A percentile compares a stretch with the other conserved stretches of the same genome.
These are phyloP conservation scores for Bombus balteatus DNA, from an alignment of 1,140 invertebrate genomes.

Conservation along the genomic window DNA sequence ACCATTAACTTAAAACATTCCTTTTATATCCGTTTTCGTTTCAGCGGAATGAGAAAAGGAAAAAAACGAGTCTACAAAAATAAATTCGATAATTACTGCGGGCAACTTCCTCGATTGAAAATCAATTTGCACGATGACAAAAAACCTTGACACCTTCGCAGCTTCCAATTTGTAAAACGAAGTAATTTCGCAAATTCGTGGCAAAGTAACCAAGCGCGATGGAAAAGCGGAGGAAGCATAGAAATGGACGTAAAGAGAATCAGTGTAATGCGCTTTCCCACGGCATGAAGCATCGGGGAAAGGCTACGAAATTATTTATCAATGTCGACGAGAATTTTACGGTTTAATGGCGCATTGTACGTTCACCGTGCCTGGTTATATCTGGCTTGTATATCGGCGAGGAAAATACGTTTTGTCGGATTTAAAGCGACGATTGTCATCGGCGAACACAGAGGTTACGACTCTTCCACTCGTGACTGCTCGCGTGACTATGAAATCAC, in stretches of 20 bases:
- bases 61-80: no score
- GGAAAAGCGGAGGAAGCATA: neutral
- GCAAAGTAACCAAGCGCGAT: neutral
- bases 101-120: neutral
- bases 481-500: constrained; percentile 44
- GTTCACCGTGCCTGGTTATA: neutral
- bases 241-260: neutral
- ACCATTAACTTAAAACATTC: no score
- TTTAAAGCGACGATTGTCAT: constrained; percentile 45
- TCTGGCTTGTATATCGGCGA: constrained; percentile 25
- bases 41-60: no score
- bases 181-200: neutral
- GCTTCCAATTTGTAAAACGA: no score
- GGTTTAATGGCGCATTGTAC: constrained; percentile 39
- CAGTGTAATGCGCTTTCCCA: constrained; percentile 22
- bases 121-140: neutral
- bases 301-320: constrained; percentile 41
- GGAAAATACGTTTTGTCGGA: constrained; percentile 38
- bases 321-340: constrained; percentile 29
- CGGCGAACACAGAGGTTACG: constrained; percentile 41
- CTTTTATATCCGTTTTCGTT: no score
- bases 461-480: constrained; percentile 13
- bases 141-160: no score
- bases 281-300: constrained; percentile 7
- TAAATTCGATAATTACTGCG: neutral